A percentile compares a stretch with the other conserved stretches of the same genome.
Conservation (phyloP, 2,797 vertebrate genomes). For the Micrastur ruficollis region DNA sequence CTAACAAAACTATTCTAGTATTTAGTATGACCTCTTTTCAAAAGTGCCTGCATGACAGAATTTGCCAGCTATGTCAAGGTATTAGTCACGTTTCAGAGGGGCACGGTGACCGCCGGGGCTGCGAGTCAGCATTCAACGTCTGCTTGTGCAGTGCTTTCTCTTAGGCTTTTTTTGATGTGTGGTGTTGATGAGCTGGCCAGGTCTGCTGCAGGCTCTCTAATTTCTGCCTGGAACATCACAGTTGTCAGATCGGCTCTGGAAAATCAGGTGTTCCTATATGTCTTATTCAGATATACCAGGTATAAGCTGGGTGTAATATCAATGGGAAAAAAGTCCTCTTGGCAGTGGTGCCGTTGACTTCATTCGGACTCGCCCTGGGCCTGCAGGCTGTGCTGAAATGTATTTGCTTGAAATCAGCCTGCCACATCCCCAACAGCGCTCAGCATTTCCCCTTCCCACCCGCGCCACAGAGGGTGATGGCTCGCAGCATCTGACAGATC, state of each 20-base stretch:
- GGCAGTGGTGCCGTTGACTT: neutral
- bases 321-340: neutral
- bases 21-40: conserved; percentile 13
- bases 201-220: neutral
- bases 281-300: neutral
- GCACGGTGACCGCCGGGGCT: neutral
- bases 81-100: neutral
- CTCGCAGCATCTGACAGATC: neutral
- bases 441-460: neutral
- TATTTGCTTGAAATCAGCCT: neutral
- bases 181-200: neutral
- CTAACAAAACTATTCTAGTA: conserved; percentile 19
- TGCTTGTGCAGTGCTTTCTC: neutral
- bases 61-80: conserved; percentile 32
- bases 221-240: neutral
- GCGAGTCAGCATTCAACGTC: neutral
- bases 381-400: neutral
- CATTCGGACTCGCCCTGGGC: neutral
- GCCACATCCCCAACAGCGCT: neutral
- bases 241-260: neutral
- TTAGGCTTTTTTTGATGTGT: neutral
- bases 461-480: neutral
- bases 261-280: neutral
- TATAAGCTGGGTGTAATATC: neutral
- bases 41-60: conserved; percentile 43